Evolutionary conservation across 1,140 invertebrate species (phyloP), one percentile per base, ranked within the genome.

Genomic region (Scaptomyza montana): DNA sequence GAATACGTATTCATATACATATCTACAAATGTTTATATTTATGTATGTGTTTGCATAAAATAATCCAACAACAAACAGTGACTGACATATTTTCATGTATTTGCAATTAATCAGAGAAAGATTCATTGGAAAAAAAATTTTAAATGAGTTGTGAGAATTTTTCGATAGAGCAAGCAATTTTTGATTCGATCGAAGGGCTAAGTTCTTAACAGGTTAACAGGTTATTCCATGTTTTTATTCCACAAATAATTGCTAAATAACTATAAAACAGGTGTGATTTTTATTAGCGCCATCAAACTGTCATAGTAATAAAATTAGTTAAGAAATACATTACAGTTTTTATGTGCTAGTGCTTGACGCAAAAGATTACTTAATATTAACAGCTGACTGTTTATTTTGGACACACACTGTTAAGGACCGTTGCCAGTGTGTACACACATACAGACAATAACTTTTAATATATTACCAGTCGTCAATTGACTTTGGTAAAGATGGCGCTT

Each of bases 21-120:
- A n/a, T n/a, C n/a, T n/a, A n/a, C n/a, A n/a, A n/a, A n/a, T 33
- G 30, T 25, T 25, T 21, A 41, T 51, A 3, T 39, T 10, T 25
- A 28, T 46, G 28, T 33, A 4, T 65, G 16, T 57, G 3, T 64
- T 10, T 28, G 41, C 12, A 47, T 45, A 53, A 61, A 55, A 39
- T 49, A 59, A 56, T 16, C n/a, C n/a, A n/a, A n/a, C n/a, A n/a
- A n/a, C 10, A 33, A 28, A 8, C 33, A 64, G 63, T 54, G 61
- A 50, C 77, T 55, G 61, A 33, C 6, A 60, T 60, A 77, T 74
- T 50, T 13, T 46, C 63, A 54, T 73, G 54, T 49, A 80, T 80
- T 85, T 68, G 57, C 45, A 72, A 80, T 77, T 80, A 66, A 59
- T 46, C 21, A 49, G 62, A 28, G 21, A 60, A 55, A 55, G 49